Evolutionary conservation across 2,888 invertebrate genomes (phyloP).

Genomic region (Tinea pellionella): DNA sequence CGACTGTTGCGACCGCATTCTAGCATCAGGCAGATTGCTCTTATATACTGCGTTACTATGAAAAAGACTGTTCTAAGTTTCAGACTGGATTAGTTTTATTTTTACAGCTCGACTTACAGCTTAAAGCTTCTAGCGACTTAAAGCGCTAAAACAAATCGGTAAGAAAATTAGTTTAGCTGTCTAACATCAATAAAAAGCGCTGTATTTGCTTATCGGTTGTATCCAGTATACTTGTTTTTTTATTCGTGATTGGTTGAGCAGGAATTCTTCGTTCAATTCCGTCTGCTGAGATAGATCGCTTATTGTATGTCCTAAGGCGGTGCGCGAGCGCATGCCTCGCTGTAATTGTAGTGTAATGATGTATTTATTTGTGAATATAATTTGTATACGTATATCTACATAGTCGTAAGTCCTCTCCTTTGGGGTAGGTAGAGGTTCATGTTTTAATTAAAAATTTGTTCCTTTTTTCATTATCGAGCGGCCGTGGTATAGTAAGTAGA

Average conservation of each 20-base stretch:
- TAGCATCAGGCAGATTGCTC: too few species aligned
- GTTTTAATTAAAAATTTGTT: too few species aligned
- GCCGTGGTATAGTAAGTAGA: too few species aligned
- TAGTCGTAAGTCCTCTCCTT: too few species aligned
- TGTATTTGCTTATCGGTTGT: background rate
- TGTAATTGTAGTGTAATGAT: background rate
- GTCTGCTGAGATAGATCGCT: constrained; percentile 15
- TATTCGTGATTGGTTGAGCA: background rate
- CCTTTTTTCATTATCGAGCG: too few species aligned
- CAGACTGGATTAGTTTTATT: too few species aligned
- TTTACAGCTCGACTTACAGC: too few species aligned
- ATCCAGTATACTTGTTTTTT: background rate
- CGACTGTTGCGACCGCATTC: too few species aligned
- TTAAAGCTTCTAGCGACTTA: too few species aligned
- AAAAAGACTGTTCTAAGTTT: too few species aligned
- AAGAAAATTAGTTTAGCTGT: background rate
- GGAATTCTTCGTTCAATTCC: background rate
- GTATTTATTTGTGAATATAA: background rate
- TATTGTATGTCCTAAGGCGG: constrained; percentile 27
- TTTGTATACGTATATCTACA: background rate
- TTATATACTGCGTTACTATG: too few species aligned
- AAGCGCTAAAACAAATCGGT: background rate
- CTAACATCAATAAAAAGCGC: background rate
- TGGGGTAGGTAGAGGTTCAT: too few species aligned
- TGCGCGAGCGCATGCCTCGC: constrained; percentile 14